These are phyloP conservation scores for Dipodomys spectabilis DNA, from an alignment of 2,113 vertebrate genomes.

Conservation along the genomic window DNA sequence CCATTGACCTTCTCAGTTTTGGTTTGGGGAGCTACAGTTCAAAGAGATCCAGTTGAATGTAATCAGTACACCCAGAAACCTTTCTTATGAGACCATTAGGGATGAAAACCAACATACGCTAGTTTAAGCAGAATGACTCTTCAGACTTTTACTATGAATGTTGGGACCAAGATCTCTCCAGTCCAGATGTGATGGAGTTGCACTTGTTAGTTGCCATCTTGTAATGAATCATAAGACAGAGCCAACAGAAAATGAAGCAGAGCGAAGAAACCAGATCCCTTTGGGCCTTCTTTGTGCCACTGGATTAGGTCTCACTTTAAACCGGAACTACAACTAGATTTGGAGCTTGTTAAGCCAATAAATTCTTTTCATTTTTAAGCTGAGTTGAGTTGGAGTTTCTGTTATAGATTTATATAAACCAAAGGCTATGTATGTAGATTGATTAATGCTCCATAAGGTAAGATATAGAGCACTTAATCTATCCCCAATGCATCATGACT, in stretches of 20 bases:
- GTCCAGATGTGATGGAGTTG: neutral
- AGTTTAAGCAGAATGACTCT: neutral
- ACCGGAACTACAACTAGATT: neutral
- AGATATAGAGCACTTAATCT: neutral
- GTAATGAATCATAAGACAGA: neutral
- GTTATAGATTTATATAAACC: neutral
- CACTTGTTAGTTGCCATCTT: neutral
- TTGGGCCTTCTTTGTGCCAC: neutral
- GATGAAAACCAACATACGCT: neutral
- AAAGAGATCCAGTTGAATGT: neutral
- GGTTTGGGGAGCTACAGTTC: too few species aligned
- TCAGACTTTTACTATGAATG: neutral
- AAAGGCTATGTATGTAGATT: slow-evolving; percentile 33
- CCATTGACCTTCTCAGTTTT: neutral
- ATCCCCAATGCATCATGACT: neutral
- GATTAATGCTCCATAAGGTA: neutral
- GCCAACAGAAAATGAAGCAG: neutral
- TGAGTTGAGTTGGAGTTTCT: neutral
- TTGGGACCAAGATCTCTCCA: neutral
- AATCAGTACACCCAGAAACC: neutral
- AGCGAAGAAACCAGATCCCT: neutral
- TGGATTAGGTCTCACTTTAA: neutral
- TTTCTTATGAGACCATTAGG: neutral
- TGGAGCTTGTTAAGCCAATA: neutral
- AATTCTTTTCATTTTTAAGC: slow-evolving; percentile 12